Evolutionary conservation across 1,140 invertebrate species (phyloP).

Genomic region (Thaumatotibia leucotreta): DNA sequence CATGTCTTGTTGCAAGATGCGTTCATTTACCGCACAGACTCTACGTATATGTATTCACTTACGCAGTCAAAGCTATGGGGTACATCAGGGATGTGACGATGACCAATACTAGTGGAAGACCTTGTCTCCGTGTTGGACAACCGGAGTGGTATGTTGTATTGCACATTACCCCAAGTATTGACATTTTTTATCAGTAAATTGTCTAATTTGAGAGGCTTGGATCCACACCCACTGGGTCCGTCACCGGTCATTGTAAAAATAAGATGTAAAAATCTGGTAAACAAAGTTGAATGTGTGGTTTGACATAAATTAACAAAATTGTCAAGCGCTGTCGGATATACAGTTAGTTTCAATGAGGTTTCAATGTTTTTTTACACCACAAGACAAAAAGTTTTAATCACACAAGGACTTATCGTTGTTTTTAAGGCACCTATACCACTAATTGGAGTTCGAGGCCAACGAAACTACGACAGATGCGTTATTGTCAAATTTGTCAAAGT

Average conservation of each 20-base stretch:
- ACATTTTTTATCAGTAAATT: constrained; percentile 61
- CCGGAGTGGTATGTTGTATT: constrained; percentile 68
- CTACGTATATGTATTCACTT: too few relatives aligned
- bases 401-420: too few relatives aligned
- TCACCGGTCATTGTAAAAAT: constrained; percentile 32
- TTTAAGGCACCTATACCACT: too few relatives aligned
- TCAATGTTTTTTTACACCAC: too few relatives aligned
- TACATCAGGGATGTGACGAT: constrained; percentile 60
- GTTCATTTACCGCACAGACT: neutral
- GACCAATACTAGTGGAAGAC: constrained; percentile 48
- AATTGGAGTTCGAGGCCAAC: too few relatives aligned
- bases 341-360: too few relatives aligned
- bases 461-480: too few relatives aligned
- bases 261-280: constrained; percentile 18
- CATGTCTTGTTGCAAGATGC: too few relatives aligned
- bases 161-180: constrained; percentile 69
- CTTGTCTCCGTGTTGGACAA: constrained; percentile 61
- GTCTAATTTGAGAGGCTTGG: constrained; percentile 30
- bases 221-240: constrained; percentile 31
- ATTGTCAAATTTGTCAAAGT: too few relatives aligned
- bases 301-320: neutral
- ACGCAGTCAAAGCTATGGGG: constrained; percentile 60
- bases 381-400: too few relatives aligned
- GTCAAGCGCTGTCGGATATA: neutral
- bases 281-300: neutral